Evolutionary conservation across 2,888 invertebrate species (phyloP), one percentile per base, ranked within the genome.

Genomic region (Amphimallon solstitiale): DNA sequence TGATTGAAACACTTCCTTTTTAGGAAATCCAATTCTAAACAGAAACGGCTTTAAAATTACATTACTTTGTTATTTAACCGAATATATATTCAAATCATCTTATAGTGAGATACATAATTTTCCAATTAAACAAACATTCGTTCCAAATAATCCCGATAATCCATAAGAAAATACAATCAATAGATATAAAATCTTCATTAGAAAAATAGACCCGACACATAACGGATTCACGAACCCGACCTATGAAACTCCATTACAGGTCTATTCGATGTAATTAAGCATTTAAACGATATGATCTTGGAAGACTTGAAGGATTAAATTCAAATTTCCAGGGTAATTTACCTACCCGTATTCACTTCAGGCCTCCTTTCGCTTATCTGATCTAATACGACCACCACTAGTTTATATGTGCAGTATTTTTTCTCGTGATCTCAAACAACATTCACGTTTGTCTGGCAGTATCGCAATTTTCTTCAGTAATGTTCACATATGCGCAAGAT

Each of bases 241-340:
- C 52, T 40, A 63, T 17, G 29, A 51, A 63, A 60, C 52, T 60
- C 68, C 65, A 74, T 76, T 75, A 75, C 72, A 71, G 71, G 56
- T 71, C 74, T 70, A 75, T 74, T 75, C 71, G 76, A 73, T 72
- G 76, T 76, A 78, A 79, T 79, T 79, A 79, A 77, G 76, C 74
- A 75, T 76, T 77, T 75, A 75, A 71, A 70, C 70, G 79, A 79
- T 79, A 79, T 74, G 71, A 79, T 79, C 79, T 75, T 64, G 54
- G 60, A 70, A 73, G 72, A 38, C 72, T 73, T 72, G 74, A 76
- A 73, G 75, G 74, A 75, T 73, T 73, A 76, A 79, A 78, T 79
- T 75, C 72, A 76, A 77, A 75, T 77, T 77, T 76, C 76, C 63
- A 61, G 70, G 73, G 75, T 73, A 72, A 76, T 77, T 77, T 77